phyloP scores from a whole-genome alignment of 2,888 invertebrate species.

The Notocelia uddmanniana region DNA sequence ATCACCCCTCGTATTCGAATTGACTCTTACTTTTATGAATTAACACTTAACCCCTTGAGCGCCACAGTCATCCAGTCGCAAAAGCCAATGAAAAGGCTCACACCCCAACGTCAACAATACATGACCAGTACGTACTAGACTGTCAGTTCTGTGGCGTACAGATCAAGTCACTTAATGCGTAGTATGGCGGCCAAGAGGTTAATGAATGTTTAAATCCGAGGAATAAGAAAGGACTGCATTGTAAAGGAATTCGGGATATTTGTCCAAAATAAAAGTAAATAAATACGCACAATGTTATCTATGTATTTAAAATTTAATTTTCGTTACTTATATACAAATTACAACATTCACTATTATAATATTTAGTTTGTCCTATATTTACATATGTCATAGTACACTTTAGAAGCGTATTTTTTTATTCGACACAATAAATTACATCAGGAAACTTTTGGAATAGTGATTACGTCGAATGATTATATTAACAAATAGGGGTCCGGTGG shows the following conservation, averaged over 20 bases:
- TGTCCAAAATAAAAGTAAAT: conserved; percentile 58
- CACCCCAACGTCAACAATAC: too few relatives aligned
- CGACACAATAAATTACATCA: conserved; percentile 80
- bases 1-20: too few relatives aligned
- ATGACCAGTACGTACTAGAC: too few relatives aligned
- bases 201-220: too few relatives aligned
- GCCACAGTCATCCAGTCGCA: too few relatives aligned
- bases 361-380: conserved; percentile 85
- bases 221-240: conserved; percentile 47
- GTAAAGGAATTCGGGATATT: conserved; percentile 16
- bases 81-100: too few relatives aligned
- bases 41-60: too few relatives aligned
- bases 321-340: conserved; percentile 86
- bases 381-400: conserved; percentile 84
- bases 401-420: conserved; percentile 82
- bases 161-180: too few relatives aligned
- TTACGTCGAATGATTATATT: conserved; percentile 66
- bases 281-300: conserved; percentile 79
- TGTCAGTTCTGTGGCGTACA: too few relatives aligned
- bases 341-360: conserved; percentile 86
- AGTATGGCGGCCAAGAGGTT: too few relatives aligned
- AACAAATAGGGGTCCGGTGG: conserved; percentile 67
- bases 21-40: too few relatives aligned
- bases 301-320: conserved; percentile 86
- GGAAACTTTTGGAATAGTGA: conserved; percentile 79